Conservation (phyloP, 2,113 vertebrate genomes). For the Hymenochirus boettgeri region DNA sequence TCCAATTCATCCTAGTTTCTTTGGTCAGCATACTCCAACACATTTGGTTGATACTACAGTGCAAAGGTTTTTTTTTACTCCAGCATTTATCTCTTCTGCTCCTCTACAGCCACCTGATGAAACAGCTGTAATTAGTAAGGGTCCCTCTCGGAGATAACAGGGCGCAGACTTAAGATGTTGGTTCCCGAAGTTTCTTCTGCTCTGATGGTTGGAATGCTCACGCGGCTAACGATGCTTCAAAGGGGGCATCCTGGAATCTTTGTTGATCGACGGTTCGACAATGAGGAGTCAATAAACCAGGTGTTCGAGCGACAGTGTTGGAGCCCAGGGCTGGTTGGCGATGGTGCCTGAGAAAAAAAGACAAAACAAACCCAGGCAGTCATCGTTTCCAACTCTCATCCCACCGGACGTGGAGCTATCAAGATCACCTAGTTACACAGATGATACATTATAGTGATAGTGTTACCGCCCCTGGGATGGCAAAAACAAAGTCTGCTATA, state of each 20-base stretch:
- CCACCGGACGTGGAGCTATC: too few relatives aligned
- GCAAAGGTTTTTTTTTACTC: constrained; percentile 34
- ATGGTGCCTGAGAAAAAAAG: constrained; percentile 68
- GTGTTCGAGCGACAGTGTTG: constrained; percentile 82
- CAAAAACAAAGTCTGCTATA: too few relatives aligned
- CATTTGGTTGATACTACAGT: not conserved
- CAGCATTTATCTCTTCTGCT: constrained; percentile 68
- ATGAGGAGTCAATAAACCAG: constrained; percentile 89
- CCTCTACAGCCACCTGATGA: constrained; percentile 78
- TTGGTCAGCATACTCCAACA: constrained; percentile 5
- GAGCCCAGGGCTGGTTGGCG: constrained; percentile 85
- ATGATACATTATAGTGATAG: too few relatives aligned
- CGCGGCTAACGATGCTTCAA: constrained; percentile 76
- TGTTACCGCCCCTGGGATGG: too few relatives aligned
- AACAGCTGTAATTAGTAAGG: constrained; percentile 82
- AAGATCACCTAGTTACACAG: too few relatives aligned
- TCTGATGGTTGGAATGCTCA: constrained; percentile 70
- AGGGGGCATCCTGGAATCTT: constrained; percentile 88
- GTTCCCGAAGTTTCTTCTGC: constrained; percentile 76
- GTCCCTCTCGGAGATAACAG: constrained; percentile 82
- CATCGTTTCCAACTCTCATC: too few relatives aligned
- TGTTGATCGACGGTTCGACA: constrained; percentile 83
- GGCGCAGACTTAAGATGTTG: constrained; percentile 78
- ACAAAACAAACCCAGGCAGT: not conserved
- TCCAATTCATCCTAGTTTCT: too few relatives aligned